Conservation (phyloP, 2,113 vertebrate species). For the Centrocercus urophasianus region DNA sequence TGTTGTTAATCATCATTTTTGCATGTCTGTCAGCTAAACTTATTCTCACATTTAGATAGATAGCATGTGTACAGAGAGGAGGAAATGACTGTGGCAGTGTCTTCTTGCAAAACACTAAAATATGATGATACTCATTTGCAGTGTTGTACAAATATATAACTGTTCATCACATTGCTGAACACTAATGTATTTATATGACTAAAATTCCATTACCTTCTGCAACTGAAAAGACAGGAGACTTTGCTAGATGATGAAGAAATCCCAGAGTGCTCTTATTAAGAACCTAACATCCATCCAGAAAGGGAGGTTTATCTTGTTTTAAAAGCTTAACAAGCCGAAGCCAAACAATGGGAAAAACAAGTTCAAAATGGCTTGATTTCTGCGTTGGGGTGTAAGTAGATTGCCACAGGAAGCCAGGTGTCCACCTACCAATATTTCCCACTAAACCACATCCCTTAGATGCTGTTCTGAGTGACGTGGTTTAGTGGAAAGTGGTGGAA, state of each 20-base stretch:
- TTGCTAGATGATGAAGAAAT: slow-evolving; percentile 21
- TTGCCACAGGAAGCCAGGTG: neutral
- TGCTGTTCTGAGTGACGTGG: no score
- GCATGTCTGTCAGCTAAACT: slow-evolving; percentile 45
- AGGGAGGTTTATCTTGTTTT: slow-evolving; percentile 7
- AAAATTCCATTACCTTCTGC: slow-evolving; percentile 46
- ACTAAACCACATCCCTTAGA: no score
- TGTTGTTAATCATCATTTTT: slow-evolving; percentile 35
- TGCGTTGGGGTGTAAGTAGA: neutral
- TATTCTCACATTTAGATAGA: slow-evolving; percentile 41
- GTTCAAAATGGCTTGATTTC: slow-evolving; percentile 12
- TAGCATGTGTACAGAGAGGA: slow-evolving; percentile 9
- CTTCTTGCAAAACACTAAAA: slow-evolving; percentile 56
- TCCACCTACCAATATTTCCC: no score
- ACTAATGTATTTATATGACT: slow-evolving; percentile 47
- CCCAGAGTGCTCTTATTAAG: slow-evolving; percentile 21
- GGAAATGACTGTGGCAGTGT: slow-evolving; percentile 40
- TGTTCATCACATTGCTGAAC: slow-evolving; percentile 24
- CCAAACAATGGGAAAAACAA: neutral
- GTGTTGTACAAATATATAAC: slow-evolving; percentile 44
- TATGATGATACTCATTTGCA: slow-evolving; percentile 17
- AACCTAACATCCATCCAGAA: slow-evolving; percentile 39
- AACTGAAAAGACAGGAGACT: neutral
- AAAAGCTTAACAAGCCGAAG: neutral
- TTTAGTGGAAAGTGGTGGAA: no score